Base-by-base conservation (phyloP, 2,888 invertebrate genomes). In the Thereva unica region DNA sequence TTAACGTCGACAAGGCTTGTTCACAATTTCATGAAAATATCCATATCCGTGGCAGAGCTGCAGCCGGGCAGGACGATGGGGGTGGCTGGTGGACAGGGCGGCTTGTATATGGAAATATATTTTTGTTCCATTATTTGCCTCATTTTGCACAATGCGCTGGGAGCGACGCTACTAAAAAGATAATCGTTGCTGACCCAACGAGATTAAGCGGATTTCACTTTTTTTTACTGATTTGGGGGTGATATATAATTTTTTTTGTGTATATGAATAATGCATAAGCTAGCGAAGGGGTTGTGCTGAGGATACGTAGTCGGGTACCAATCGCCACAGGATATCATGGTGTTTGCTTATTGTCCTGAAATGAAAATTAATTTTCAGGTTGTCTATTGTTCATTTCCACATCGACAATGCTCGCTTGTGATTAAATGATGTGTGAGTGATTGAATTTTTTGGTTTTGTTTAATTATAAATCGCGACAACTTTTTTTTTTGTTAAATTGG, bases 321-420 rank as follows among this genome's bases (percentile, higher is more conserved):
- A 66, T 65, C 59, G 61, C 65, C 61, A 61, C 61, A 66, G 65
- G 68, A 66, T 68, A 66, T 52, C 64, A 57, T 65, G 54, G 64
- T 65, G 61, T 68, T 57, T 66, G 68, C 53, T 68, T 66, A 68
- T 68, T 66, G 68, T 66, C 61, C 68, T 68, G 61, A 65, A 68
- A 68, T 68, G 68, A 50, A 68, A 68, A 68, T 68, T 68, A 68
- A 68, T 68, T 68, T 68, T 54, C 47, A 66, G 54, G 49, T 49
- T 49, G 50, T 50, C 61, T 37, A 55, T 68, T 68, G 54, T 61
- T 53, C 47, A 65, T 68, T 68, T 67, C n/a, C 47, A 40, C 64
- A 10, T 23, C 23, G 23, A 23, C 23, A 23, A 23, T 23, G 23
- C 23, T 23, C 23, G 23, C 23, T 23, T 23, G 23, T 23, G 23